Base-by-base conservation (phyloP, 2,888 invertebrate species). In the Sesamia inferens region DNA sequence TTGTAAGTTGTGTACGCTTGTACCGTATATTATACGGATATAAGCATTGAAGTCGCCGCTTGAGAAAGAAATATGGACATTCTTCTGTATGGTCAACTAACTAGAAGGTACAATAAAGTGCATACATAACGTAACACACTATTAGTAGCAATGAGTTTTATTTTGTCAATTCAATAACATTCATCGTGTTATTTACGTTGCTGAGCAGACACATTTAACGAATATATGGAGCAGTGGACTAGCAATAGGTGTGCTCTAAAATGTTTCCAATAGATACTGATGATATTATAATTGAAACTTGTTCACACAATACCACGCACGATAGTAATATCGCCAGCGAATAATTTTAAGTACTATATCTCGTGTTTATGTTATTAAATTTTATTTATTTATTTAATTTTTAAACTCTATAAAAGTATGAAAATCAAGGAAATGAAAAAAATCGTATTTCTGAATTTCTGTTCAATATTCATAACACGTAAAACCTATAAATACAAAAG, bases 11-110 rank as follows among this genome's bases (percentile, higher is more conserved):
- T 48, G 48, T 70, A 77, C 55, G 57, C 57, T 77, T 72, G 68
- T 82, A 57, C 22, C 48, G 82, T 62, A 68, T 68, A 81, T 70
- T 70, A 68, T 73, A 59, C 39, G 66, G 59, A 59, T 61, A 61
- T 48, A 66, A 61, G 58, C 61, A 24, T 64, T 24, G 65, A 80
- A 73, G 61, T 68, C 54, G 11, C 22, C 31, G 54, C 39, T 54
- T 64, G 68, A 81, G 42, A 19, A 51, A 80, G 65, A 62, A 80
- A 55, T 80, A 77, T 74, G 31, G 42, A 31, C 5, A 48, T 61
- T 79, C 63, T 76, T 73, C 63, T 48, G 19, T 55, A n/a, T 58
- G 16, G 44, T 39, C 24, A 44, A 63, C 31, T n/a, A 51, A 74
- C 57, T 58, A 65, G 39, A 39, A 7, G 39, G 39, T 39, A 39